These are phyloP conservation scores for Halcyon leucocephala DNA, from an alignment of 2,797 vertebrate species.

Conservation along the genomic window DNA sequence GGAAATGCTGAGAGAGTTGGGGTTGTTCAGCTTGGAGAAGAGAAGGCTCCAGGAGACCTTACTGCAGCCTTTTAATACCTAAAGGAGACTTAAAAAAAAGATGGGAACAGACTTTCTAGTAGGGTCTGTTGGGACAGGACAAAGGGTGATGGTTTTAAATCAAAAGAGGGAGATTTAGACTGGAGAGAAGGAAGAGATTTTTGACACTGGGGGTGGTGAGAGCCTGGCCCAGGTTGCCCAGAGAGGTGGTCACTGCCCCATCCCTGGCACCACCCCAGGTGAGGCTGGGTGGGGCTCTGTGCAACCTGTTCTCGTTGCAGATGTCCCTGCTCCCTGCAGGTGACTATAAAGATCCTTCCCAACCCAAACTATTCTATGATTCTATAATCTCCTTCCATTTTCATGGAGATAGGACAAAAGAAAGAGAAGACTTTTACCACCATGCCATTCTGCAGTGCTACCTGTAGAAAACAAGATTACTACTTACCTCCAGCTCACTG, in stretches of 20 bases:
- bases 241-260: background rate
- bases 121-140: background rate
- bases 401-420: background rate
- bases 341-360: background rate
- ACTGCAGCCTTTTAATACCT: too few relatives aligned
- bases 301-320: background rate
- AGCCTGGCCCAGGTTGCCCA: background rate
- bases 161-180: background rate
- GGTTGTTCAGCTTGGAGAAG: background rate
- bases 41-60: background rate
- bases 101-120: too few relatives aligned
- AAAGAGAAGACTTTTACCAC: background rate
- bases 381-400: background rate
- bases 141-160: background rate
- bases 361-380: background rate
- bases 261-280: background rate
- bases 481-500: slow-evolving; percentile 90
- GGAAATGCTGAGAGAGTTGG: background rate
- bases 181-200: background rate
- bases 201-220: background rate
- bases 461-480: background rate
- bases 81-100: too few relatives aligned
- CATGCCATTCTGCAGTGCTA: background rate
- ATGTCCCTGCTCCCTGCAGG: background rate
- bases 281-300: accelerated